These are phyloP conservation scores for Dendrolimus houi DNA, from an alignment of 2,888 invertebrate genomes.

Conservation along the genomic window DNA sequence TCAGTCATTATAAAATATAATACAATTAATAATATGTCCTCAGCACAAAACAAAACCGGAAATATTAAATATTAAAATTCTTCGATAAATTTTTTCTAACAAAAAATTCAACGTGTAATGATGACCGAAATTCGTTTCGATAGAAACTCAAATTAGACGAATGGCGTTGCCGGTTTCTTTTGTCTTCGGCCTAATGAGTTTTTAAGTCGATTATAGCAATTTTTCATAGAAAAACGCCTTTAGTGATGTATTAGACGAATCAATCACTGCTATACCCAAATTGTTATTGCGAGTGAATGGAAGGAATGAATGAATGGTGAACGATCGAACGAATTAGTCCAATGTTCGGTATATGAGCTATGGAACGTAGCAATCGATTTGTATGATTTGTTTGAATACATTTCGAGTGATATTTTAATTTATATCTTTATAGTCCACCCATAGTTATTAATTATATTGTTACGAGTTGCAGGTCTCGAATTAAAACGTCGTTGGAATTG, in stretches of 20 bases:
- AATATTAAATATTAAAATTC: conserved; percentile 40
- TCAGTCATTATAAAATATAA: too few relatives aligned
- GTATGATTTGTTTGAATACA: too few relatives aligned
- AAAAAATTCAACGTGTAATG: conserved; percentile 60
- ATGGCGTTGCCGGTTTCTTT: conserved; percentile 68
- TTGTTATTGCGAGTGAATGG: conserved; percentile 45
- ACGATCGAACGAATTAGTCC: conserved; percentile 1
- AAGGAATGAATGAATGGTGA: conserved; percentile 41
- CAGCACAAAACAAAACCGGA: too few relatives aligned
- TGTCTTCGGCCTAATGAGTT: conserved; percentile 75
- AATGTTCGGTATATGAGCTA: neutral
- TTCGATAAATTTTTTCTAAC: conserved; percentile 42
- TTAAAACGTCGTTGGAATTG: too few relatives aligned
- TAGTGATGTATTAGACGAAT: conserved; percentile 74
- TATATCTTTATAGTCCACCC: too few relatives aligned
- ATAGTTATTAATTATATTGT: too few relatives aligned
- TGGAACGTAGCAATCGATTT: too few relatives aligned
- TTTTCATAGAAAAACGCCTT: conserved; percentile 76
- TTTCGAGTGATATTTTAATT: too few relatives aligned
- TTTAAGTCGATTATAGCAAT: conserved; percentile 76
- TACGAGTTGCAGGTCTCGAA: too few relatives aligned
- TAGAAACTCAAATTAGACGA: conserved; percentile 70
- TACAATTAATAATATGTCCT: too few relatives aligned
- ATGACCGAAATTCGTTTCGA: conserved; percentile 66
- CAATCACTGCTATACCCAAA: conserved; percentile 70